Conservation (phyloP, 2,113 vertebrate species). For the Cnemophilus loriae region DNA sequence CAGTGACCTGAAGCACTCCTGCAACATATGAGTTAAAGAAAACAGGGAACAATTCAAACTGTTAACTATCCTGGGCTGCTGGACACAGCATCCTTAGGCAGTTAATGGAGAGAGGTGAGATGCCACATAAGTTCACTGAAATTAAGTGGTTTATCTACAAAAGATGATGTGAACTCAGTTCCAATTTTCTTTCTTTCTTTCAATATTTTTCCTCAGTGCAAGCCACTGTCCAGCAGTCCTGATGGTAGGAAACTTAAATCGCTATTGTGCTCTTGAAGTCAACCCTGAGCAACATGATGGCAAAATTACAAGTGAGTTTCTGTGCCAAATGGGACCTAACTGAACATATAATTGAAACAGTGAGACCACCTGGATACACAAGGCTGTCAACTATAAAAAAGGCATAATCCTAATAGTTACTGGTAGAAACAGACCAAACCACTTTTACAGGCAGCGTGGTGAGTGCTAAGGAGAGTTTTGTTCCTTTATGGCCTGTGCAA, state of each 20-base stretch:
- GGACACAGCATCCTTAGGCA: not conserved
- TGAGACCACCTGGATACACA: conserved; percentile 2
- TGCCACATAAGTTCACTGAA: not conserved
- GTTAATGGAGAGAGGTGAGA: not conserved
- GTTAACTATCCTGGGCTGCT: not conserved
- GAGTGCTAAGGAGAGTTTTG: not conserved
- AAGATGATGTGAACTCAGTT: not conserved
- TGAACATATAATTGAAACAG: not conserved
- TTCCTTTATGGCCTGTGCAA: not conserved
- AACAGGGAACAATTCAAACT: not conserved
- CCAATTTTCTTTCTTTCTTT: not conserved
- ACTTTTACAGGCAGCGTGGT: not conserved
- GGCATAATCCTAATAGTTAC: not conserved
- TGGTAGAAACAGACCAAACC: not conserved
- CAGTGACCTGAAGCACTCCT: not conserved
- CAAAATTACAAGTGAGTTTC: not conserved
- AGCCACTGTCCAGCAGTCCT: not conserved
- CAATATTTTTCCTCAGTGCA: not conserved
- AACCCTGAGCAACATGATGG: not conserved
- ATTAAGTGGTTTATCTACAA: not conserved
- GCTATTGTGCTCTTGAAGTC: not conserved
- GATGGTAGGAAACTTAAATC: not conserved
- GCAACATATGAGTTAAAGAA: not conserved
- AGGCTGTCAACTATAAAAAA: not conserved
- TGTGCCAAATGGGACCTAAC: not conserved